phyloP scores from a whole-genome alignment of 2,113 vertebrate genomes.

The Prunella fulvescens region DNA sequence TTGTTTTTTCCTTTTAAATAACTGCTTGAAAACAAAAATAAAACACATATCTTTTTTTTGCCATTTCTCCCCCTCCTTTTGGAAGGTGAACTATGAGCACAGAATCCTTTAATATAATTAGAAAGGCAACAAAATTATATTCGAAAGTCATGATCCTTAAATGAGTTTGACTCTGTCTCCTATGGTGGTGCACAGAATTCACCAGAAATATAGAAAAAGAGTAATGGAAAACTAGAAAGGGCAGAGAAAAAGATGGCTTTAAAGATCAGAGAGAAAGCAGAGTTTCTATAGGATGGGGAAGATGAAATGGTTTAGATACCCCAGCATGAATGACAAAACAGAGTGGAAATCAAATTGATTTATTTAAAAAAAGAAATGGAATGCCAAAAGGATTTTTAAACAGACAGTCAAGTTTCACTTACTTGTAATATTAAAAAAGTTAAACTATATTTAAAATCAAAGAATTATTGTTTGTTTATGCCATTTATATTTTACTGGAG shows the following conservation, averaged over 20 bases:
- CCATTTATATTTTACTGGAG: background rate
- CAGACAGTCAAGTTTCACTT: background rate
- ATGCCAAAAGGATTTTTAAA: background rate
- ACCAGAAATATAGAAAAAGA: background rate
- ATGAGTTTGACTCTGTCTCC: background rate
- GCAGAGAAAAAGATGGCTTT: background rate
- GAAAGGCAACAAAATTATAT: background rate
- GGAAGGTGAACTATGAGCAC: background rate
- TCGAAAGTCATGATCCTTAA: background rate
- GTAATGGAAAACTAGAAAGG: background rate
- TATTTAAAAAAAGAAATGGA: background rate
- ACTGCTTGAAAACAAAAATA: background rate
- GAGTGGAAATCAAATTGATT: background rate
- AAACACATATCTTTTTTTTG: rapidly evolving
- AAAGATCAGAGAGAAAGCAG: background rate
- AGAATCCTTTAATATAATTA: background rate
- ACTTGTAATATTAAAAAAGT: background rate
- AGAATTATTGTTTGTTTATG: background rate
- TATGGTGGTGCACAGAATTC: background rate
- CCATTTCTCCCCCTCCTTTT: background rate
- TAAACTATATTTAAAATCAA: background rate
- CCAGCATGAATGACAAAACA: background rate
- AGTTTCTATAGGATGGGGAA: background rate
- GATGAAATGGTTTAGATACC: background rate
- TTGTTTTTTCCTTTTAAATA: background rate